These are phyloP conservation scores for Xiphophorus hellerii DNA, from an alignment of 2,113 vertebrate genomes.

Conservation along the genomic window DNA sequence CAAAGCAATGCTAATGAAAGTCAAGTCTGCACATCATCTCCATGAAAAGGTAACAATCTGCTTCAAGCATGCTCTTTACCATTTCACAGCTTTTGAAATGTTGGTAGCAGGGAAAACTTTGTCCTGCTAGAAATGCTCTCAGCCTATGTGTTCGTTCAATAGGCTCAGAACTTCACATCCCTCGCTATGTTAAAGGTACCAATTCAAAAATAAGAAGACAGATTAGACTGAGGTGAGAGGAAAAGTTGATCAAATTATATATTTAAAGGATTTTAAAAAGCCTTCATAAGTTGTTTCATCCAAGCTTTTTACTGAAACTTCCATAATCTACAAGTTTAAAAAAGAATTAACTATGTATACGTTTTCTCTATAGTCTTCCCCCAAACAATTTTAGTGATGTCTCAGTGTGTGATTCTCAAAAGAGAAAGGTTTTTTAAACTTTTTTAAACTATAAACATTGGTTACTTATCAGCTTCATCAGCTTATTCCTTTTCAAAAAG, in stretches of 20 bases:
- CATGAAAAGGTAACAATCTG: constrained; percentile 39
- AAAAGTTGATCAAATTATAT: not conserved
- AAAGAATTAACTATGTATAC: not conserved
- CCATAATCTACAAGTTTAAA: not conserved
- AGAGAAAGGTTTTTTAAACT: no score
- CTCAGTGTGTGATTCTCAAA: no score
- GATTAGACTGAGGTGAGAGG: not conserved
- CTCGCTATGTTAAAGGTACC: constrained; percentile 5
- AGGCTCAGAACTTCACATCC: not conserved
- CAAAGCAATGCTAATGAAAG: constrained; percentile 48
- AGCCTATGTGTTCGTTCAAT: constrained; percentile 3
- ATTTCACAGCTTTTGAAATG: constrained; percentile 24
- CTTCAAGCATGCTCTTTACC: constrained; percentile 31
- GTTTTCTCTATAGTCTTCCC: no score
- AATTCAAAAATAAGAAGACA: not conserved
- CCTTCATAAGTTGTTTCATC: not conserved
- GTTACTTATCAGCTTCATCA: no score
- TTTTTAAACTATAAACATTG: no score
- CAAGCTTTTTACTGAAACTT: not conserved
- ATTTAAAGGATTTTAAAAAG: not conserved
- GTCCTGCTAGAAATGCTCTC: not conserved
- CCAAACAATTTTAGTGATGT: no score
- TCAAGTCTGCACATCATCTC: constrained; percentile 38
- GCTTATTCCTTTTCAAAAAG: no score
- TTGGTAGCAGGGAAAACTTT: not conserved